Conservation (phyloP, 2,888 invertebrate species). For the Dione juno region DNA sequence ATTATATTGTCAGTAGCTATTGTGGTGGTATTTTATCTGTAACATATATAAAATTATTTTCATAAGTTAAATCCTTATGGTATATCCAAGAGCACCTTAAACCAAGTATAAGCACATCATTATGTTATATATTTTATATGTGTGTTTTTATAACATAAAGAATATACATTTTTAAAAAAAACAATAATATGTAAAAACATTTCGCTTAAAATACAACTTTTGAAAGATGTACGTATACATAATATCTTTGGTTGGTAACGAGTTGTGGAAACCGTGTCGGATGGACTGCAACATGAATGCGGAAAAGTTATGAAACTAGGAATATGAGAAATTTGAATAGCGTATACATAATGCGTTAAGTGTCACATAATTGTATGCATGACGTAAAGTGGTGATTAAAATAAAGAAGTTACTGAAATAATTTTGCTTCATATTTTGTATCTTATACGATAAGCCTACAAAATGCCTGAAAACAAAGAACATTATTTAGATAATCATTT, state of each 20-base stretch:
- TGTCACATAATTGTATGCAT: conserved; percentile 14
- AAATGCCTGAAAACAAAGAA: background rate
- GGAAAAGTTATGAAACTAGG: conserved; percentile 33
- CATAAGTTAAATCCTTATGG: no score
- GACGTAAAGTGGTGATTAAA: conserved; percentile 2
- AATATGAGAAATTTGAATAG: conserved; percentile 29
- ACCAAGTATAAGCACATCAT: no score
- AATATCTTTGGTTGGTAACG: conserved; percentile 8
- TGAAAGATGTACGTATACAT: background rate
- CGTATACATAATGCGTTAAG: conserved; percentile 16
- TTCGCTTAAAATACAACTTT: background rate
- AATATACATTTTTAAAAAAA: no score
- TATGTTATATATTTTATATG: no score
- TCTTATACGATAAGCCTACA: background rate
- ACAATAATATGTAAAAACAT: background rate
- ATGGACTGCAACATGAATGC: conserved; percentile 22
- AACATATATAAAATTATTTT: no score
- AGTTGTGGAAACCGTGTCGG: conserved; percentile 27
- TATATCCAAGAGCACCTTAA: no score
- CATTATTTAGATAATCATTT: background rate
- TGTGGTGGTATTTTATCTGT: conserved; percentile 3
- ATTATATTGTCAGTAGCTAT: conserved; percentile 14
- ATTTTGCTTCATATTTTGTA: background rate
- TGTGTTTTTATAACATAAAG: no score
- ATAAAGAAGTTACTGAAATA: background rate